Base-by-base conservation (phyloP, 1,140 invertebrate genomes). In the Phymorhynchus buccinoides region DNA sequence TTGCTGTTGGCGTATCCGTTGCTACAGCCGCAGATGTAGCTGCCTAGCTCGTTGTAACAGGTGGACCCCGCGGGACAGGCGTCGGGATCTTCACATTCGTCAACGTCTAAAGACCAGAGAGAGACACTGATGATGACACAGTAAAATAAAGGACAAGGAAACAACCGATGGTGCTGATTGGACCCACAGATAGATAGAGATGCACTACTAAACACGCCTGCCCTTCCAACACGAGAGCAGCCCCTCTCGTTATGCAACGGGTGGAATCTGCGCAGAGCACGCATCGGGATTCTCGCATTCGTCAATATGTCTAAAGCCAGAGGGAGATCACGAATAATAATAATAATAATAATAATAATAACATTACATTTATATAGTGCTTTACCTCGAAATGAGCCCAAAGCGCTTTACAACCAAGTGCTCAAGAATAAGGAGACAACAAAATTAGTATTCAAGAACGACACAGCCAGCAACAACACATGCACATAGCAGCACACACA, bases 311-410 rank as follows among this genome's bases (percentile, higher is more conserved):
- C 30, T 18, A 66, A 18, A 66, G 30, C 30, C 16, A 66, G 16
- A 66, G 30, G 16, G 30, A 66, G 16, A 66, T 66, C 16, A 66
- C 30, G n/a, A 73, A 73, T 73, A 73, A 73, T 73, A 37, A 73
- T 73, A 73, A 73, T 73, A 73, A 73, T 73, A 37, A 73, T 73
- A 37, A 73, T 73, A 37, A 73, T 73, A 73, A 7, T 6, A 9
- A 9, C n/a, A 6, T 73, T 37, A 27, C 35, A 6, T 6, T 12
- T 73, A 27, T 27, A 73, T 73, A 73, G 7, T 32, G 68, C 68
- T 6, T 32, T 32, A 73, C 7, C 7, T n/a, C n/a, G n/a, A n/a
- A n/a, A n/a, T n/a, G n/a, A n/a, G n/a, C n/a, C n/a, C n/a, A n/a
- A n/a, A n/a, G n/a, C n/a, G n/a, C n/a, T n/a, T n/a, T n/a, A n/a